Evolutionary conservation across 2,888 invertebrate species (phyloP), one percentile per base, ranked within the genome.

Genomic region (Apodemia zela): DNA sequence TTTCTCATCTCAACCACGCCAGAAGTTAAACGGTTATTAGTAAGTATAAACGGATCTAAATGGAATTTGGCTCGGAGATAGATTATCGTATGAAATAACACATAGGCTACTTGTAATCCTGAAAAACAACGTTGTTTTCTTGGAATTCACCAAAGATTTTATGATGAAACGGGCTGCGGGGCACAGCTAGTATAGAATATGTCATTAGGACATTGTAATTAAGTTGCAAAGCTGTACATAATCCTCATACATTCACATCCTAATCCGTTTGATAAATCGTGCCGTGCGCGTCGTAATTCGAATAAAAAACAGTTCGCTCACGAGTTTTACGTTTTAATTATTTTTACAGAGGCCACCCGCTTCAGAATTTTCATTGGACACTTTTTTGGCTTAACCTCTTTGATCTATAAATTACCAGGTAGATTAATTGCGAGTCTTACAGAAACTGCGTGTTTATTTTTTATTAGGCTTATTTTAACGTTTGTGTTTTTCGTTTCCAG

Each of bases 291-390:
- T 11, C 51, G 51, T 51, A 51, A 51, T 51, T 51, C 51, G 13
- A 25, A 21, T 13, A 13, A 51, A 51, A 51, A 51, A 51, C 51
- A 51, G 21, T 51, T 18, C 51, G 11, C 8, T 29, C 17, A 59
- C 59, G 25, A 57, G 58, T 11, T 59, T 59, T 21, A 47, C 58
- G 58, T 42, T 59, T 59, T 18, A 51, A 35, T 57, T 45, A 59
- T 51, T 35, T 29, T 8, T 57, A 25, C 25, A 61, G 18, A 38
- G 47, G 54, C 42, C 8, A 60, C 7, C 45, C 29, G 58, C n/a
- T 29, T 33, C 15, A 29, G 15, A 58, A 58, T 58, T 58, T 15
- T 58, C 8, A 58, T 33, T 11, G 58, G 25, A 15, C n/a, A 29
- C 10, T n/a, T 15, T 58, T 51, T 51, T 33, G 51, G 51, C 21